A percentile compares a stretch with the other conserved stretches of the same genome.
Conservation (phyloP, 2,888 invertebrate species). For the Euclidia mi region DNA sequence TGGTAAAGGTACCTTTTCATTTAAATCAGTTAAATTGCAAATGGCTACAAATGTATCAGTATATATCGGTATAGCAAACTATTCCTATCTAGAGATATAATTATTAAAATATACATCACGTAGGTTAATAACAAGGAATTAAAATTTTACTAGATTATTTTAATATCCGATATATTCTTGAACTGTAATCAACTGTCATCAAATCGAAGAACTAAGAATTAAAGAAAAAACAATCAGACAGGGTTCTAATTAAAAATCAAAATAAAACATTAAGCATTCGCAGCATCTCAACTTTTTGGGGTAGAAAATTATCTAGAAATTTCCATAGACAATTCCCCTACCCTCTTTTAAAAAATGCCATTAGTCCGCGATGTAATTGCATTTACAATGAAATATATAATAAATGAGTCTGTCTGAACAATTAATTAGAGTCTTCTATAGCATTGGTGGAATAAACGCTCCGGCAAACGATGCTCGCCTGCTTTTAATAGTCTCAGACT, state of each 20-base stretch:
- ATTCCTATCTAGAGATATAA: too few species aligned
- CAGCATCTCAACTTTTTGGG: background rate
- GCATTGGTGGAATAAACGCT: conserved; percentile 74
- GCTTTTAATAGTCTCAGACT: conserved; percentile 79
- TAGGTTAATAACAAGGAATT: too few species aligned
- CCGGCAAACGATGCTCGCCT: conserved; percentile 75
- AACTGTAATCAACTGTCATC: too few species aligned
- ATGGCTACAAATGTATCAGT: too few species aligned
- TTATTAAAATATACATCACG: too few species aligned
- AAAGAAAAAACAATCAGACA: too few species aligned
- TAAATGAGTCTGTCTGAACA: conserved; percentile 64
- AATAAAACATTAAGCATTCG: background rate
- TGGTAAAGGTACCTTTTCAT: too few species aligned
- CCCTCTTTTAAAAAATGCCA: conserved; percentile 43
- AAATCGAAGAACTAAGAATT: too few species aligned
- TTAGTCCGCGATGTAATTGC: conserved; percentile 54
- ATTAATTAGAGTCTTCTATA: conserved; percentile 70
- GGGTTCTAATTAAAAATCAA: background rate
- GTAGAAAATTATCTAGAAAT: background rate
- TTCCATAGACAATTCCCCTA: conserved; percentile 2
- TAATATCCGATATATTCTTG: too few species aligned
- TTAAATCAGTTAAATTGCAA: too few species aligned
- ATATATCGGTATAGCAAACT: too few species aligned
- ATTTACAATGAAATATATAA: conserved; percentile 68
- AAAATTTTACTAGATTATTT: too few species aligned